Evolutionary conservation across 2,797 vertebrate species (phyloP).

Genomic region (Tarsius wallacei): DNA sequence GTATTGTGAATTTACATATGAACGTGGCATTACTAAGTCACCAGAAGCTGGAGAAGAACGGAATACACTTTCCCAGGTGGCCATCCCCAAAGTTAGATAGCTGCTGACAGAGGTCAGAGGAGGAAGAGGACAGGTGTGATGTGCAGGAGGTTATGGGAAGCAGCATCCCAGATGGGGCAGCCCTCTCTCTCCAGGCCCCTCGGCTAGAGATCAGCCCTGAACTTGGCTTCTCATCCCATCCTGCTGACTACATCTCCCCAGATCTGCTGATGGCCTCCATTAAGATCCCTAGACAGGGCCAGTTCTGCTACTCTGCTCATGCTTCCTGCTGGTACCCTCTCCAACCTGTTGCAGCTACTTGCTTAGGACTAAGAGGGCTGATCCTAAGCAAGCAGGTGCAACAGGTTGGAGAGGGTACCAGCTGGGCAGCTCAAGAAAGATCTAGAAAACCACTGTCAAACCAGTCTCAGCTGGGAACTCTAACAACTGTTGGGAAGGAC

Average conservation of each 20-base stretch:
- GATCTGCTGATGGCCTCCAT: not conserved
- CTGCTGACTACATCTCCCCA: not conserved
- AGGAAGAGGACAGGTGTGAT: not conserved
- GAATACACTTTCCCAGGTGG: not conserved
- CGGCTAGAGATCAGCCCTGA: not conserved
- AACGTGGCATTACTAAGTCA: not conserved
- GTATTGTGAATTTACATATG: no score
- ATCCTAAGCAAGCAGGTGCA: no score
- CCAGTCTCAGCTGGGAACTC: not conserved
- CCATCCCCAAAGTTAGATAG: not conserved
- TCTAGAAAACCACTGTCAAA: not conserved
- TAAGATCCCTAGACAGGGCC: not conserved
- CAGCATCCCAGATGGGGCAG: not conserved
- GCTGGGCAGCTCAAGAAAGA: not conserved
- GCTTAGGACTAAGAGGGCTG: slow-evolving; percentile 5
- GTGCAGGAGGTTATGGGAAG: not conserved
- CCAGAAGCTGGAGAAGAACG: not conserved
- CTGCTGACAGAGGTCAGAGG: not conserved
- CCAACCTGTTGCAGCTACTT: not conserved
- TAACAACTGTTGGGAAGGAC: not conserved
- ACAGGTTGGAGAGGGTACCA: not conserved
- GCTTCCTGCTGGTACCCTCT: not conserved
- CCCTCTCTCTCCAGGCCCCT: not conserved
- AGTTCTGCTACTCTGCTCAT: not conserved
- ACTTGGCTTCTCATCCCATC: fast-evolving